These are phyloP conservation scores for Sphecodes monilicornis DNA, from an alignment of 2,888 invertebrate species.

Conservation along the genomic window DNA sequence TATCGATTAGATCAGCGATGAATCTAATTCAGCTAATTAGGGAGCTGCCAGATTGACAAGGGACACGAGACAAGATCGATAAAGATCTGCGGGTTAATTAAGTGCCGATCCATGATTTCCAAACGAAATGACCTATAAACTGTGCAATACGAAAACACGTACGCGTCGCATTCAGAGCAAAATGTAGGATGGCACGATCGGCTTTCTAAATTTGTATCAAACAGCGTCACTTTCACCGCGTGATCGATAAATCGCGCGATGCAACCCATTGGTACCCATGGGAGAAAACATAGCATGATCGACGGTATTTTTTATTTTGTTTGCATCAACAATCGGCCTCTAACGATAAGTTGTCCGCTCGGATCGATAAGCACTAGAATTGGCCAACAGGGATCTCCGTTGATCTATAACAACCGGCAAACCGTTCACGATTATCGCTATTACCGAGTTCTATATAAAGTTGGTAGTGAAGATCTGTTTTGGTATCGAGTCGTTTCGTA, in stretches of 20 bases:
- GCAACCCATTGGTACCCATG: conserved; percentile 33
- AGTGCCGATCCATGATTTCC: background rate
- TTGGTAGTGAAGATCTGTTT: conserved; percentile 12
- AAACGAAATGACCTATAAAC: conserved; percentile 1
- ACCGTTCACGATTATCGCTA: conserved; percentile 26
- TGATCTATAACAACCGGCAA: conserved; percentile 34
- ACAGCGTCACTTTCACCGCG: conserved; percentile 80
- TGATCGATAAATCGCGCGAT: conserved; percentile 65
- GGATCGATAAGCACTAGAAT: conserved; percentile 46
- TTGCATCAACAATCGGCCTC: conserved; percentile 17
- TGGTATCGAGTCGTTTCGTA: conserved; percentile 42
- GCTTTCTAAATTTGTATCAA: conserved; percentile 83
- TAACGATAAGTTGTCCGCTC: conserved; percentile 20
- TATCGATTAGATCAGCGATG: conserved; percentile 10
- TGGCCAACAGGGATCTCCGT: conserved; percentile 1
- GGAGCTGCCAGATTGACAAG: conserved; percentile 4
- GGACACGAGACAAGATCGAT: conserved; percentile 9
- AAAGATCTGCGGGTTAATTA: conserved; percentile 44
- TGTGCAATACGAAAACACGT: conserved; percentile 9
- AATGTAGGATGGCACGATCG: conserved; percentile 64
- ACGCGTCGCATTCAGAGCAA: conserved; percentile 57
- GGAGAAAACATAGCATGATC: conserved; percentile 61
- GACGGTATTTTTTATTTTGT: conserved; percentile 51
- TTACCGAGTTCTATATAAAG: conserved; percentile 19
- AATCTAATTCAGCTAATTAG: conserved; percentile 15